These are phyloP conservation scores for Phoenoteleia sp. DNA, from an alignment of 2,888 invertebrate species.

Conservation along the genomic window DNA sequence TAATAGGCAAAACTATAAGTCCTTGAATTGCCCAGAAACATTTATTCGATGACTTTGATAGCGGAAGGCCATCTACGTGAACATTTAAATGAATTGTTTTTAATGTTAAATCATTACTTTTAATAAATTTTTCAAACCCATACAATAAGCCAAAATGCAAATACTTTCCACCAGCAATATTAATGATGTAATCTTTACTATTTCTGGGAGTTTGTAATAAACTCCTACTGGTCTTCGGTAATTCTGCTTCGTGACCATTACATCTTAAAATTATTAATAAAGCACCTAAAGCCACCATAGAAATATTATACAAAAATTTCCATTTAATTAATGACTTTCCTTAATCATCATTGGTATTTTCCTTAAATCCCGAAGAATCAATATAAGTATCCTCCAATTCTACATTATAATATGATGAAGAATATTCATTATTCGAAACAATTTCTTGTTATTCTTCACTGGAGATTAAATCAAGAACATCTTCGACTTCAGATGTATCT, in stretches of 20 bases:
- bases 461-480: too few species aligned
- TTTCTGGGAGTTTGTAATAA: slow-evolving; percentile 5
- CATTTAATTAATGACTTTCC: not conserved
- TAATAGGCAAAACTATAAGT: not conserved
- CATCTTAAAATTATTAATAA: slow-evolving; percentile 2
- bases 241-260: not conserved
- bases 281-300: not conserved
- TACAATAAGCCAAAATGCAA: slow-evolving; percentile 23
- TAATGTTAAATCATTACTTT: not conserved
- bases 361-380: too few species aligned
- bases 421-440: too few species aligned
- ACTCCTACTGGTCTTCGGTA: slow-evolving; percentile 5
- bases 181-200: not conserved
- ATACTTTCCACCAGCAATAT: slow-evolving; percentile 14
- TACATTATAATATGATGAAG: too few species aligned
- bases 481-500: too few species aligned
- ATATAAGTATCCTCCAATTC: too few species aligned
- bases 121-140: not conserved
- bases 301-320: not conserved
- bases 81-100: not conserved
- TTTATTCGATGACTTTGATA: not conserved
- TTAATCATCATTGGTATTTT: too few species aligned
- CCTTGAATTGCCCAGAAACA: not conserved
- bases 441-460: too few species aligned
- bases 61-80: not conserved